Evolutionary conservation across 2,888 invertebrate species (phyloP), one percentile per base, ranked within the genome.

Genomic region (Xiphydria camelus): DNA sequence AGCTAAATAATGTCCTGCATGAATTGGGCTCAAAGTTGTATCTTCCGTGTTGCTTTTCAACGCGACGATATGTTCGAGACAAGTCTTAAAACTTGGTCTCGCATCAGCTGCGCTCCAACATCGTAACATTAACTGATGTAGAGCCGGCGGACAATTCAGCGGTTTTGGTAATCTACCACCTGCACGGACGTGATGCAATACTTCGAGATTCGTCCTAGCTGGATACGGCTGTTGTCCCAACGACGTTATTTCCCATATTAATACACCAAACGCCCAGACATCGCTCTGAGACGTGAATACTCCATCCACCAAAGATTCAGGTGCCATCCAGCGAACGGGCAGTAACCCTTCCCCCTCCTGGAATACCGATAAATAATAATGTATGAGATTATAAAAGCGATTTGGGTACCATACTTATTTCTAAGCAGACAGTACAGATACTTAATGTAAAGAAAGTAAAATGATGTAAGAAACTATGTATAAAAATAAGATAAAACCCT

Each of bases 321-420:
- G 97, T 0, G 96, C 89, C 96, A 99, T 97, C 98, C 98, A 98
- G 26, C 96, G 82, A 1, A 98, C 94, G 1, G 97, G 98, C 38
- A 98, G 76, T 33, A 96, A 77, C 1, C 95, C 90, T 78, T 82
- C 82, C 3, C 75, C 74, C 51, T 73, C 72, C 72, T 74, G 17
- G 2, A 12, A 1, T 80, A 81, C 55, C 80, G 79, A 60, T 82
- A n/a, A n/a, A n/a, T 4, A 31, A 14, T 14, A 20, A 19, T 35
- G 14, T 31, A 38, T 35, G 32, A 23, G 10, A 12, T 29, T 17
- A 10, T 15, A 17, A 1, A 33, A n/a, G 10, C 1, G n/a, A 23
- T n/a, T 23, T 23, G n/a, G 6, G 23, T 23, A n/a, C n/a, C n/a
- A n/a, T n/a, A n/a, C n/a, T n/a, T n/a, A n/a, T n/a, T n/a, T n/a